Conservation (phyloP, 2,888 invertebrate genomes). For the Argynnis bischoffii region DNA sequence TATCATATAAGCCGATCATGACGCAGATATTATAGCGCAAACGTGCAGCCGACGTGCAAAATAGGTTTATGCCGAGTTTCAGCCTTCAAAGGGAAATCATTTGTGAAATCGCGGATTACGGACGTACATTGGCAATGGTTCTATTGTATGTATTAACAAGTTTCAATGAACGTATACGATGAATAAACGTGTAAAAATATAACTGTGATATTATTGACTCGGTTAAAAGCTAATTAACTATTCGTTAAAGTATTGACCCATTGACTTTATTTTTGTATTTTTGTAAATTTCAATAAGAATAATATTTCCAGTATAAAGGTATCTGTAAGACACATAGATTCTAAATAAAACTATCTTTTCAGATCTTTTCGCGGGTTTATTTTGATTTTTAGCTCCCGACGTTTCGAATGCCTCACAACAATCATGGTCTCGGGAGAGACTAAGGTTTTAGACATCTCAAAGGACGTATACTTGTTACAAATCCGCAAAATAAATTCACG, state of each 20-base stretch:
- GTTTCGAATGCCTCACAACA: too few relatives aligned
- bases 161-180: not conserved
- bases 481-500: too few relatives aligned
- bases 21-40: constrained; percentile 13
- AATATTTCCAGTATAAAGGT: not conserved
- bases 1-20: constrained; percentile 3
- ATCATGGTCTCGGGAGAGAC: too few relatives aligned
- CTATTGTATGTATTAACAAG: constrained; percentile 1
- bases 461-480: too few relatives aligned
- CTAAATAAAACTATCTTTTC: too few relatives aligned
- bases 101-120: constrained; percentile 34
- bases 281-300: not conserved
- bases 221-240: too few relatives aligned
- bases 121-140: constrained; percentile 24
- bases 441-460: too few relatives aligned
- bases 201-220: not conserved
- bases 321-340: too few relatives aligned
- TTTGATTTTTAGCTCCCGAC: too few relatives aligned
- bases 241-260: too few relatives aligned
- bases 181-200: not conserved
- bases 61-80: constrained; percentile 20
- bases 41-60: constrained; percentile 7
- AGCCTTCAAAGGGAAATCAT: constrained; percentile 30
- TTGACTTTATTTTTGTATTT: too few relatives aligned
- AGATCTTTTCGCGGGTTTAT: too few relatives aligned